A percentile compares a stretch with the other conserved stretches of the same genome.
Conservation (phyloP, 1,140 invertebrate genomes). For the Drosophila suzukii region DNA sequence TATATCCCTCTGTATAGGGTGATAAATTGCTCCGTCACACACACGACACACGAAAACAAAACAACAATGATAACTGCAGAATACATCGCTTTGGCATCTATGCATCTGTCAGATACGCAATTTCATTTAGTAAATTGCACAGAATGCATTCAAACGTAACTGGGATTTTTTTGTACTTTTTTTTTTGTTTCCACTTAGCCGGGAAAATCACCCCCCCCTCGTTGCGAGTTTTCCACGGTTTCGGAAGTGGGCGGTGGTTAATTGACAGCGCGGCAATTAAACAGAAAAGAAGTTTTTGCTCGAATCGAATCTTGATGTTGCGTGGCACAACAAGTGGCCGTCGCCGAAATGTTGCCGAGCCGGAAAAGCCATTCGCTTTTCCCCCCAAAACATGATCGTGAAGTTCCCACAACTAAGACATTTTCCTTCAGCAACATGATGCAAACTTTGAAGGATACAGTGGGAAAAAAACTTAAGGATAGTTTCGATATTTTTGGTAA, state of each 20-base stretch:
- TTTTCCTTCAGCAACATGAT: no score
- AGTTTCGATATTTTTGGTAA: no score
- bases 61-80: conserved; percentile 64
- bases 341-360: conserved; percentile 33
- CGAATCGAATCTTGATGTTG: conserved; percentile 30
- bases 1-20: conserved; percentile 29
- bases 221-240: conserved; percentile 13
- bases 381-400: not conserved
- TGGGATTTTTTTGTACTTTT: conserved; percentile 6
- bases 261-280: conserved; percentile 37
- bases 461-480: no score
- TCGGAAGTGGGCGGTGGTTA: conserved; percentile 21
- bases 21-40: conserved; percentile 53
- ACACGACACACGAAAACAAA: conserved; percentile 32
- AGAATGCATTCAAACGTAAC: conserved; percentile 43
- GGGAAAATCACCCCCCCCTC: not conserved
- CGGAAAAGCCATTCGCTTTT: conserved; percentile 1
- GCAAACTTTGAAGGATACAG: no score
- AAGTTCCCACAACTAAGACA: no score
- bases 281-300: conserved; percentile 20
- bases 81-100: conserved; percentile 37
- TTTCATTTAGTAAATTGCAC: conserved; percentile 72
- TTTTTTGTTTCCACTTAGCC: not conserved
- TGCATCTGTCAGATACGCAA: conserved; percentile 67
- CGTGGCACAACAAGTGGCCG: conserved; percentile 62